A percentile compares a stretch with the other conserved stretches of the same genome.
Evolutionary conservation across 2,888 invertebrate genomes (phyloP).

Genomic region (Drosophila anomalata): DNA sequence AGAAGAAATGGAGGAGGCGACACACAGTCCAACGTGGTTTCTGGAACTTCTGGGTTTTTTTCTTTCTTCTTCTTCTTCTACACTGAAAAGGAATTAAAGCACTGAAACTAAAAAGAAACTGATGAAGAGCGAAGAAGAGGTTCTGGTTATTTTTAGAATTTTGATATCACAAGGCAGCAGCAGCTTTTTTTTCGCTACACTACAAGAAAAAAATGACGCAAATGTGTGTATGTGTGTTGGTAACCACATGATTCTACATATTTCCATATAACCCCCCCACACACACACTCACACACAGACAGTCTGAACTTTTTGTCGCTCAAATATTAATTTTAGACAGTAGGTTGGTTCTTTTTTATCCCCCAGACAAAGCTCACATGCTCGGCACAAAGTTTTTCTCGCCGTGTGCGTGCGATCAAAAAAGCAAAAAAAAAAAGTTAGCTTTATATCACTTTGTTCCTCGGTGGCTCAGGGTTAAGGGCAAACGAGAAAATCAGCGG

Average conservation of each 20-base stretch:
- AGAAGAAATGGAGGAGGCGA: not conserved
- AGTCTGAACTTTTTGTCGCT: conserved; percentile 62
- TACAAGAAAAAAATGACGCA: conserved; percentile 70
- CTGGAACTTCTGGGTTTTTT: conserved; percentile 46
- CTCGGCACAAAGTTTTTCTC: conserved; percentile 26
- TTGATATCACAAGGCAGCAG: conserved; percentile 70
- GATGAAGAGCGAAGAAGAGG: conserved; percentile 56
- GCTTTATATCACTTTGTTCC: conserved; percentile 39
- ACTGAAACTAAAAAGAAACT: conserved; percentile 53
- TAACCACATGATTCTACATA: conserved; percentile 76
- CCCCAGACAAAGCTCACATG: conserved; percentile 60
- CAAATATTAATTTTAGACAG: conserved; percentile 79
- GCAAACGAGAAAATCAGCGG: conserved; percentile 37
- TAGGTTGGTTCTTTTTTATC: conserved; percentile 37
- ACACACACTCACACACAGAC: conserved; percentile 5
- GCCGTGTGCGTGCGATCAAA: conserved; percentile 42
- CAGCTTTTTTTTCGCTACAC: conserved; percentile 46
- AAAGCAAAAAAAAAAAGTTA: conserved; percentile 39
- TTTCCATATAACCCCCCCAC: conserved; percentile 63
- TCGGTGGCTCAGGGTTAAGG: conserved; percentile 64
- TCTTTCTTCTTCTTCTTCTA: conserved; percentile 31
- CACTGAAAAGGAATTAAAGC: conserved; percentile 48
- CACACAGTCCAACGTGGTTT: conserved; percentile 9
- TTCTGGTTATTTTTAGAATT: conserved; percentile 72
- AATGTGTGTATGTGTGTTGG: conserved; percentile 53